Evolutionary conservation across 2,888 invertebrate genomes (phyloP), one percentile per base, ranked within the genome.

Genomic region (Bursaphelenchus okinawaensis): DNA sequence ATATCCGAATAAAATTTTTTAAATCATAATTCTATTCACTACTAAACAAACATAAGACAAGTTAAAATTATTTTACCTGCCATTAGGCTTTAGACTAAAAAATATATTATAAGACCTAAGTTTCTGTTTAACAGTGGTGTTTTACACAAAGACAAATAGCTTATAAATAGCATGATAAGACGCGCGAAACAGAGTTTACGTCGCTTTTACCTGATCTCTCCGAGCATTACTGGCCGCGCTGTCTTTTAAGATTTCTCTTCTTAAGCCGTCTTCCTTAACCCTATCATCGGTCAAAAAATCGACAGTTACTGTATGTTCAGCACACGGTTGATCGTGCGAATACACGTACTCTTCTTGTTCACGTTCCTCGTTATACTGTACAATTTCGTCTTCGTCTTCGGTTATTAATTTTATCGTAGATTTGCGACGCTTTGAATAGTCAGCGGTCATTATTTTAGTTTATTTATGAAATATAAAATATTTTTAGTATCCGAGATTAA

Each of bases 271-370:
- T 59, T 50, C 40, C 50, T 26, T 65, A 63, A 75, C 65, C 8
- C 80, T 58, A 68, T 80, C 80, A 68, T 80, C 80, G 23, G 75
- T 74, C n/a, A 77, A 71, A 62, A 80, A 80, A 59, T 81, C 70
- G 69, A 80, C 77, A n/a, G 75, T 76, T 24, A 79, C 80, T 9
- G 75, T 75, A 58, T 80, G 78, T 50, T 76, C 76, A 50, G 75
- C 78, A 27, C 70, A 65, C 19, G 73, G 75, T 23, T 50, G 62
- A n/a, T 63, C 62, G n/a, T 22, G 66, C 1, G 63, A 54, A 52
- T 71, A 71, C 65, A 66, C 67, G 59, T 67, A 66, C 54, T 71
- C 71, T 62, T 71, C 71, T 56, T 73, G 62, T 26, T 71, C 72
- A 22, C 72, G 62, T 54, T 71, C 71, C 50, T 73, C 65, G 19